These are phyloP conservation scores for Trichomalopsis sarcophagae DNA, from an alignment of 1,140 invertebrate species.

Conservation along the genomic window DNA sequence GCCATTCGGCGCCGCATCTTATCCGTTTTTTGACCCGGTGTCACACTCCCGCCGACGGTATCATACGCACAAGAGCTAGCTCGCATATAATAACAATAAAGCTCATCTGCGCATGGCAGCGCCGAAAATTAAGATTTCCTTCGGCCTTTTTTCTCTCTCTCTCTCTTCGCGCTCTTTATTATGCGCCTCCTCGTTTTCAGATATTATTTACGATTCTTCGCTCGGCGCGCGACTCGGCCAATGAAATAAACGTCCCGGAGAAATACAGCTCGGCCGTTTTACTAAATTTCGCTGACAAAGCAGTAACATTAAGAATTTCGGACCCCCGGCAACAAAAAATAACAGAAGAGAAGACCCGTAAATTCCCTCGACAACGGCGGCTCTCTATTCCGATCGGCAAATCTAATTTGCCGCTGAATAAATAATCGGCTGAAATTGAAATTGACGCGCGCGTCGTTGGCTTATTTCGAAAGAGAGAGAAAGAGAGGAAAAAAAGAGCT, in stretches of 20 bases:
- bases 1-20: not conserved
- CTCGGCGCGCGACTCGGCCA: conserved; percentile 1
- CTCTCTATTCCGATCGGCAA: not conserved
- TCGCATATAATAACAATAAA: not conserved
- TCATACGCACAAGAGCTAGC: not conserved
- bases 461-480: not conserved
- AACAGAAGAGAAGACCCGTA: not conserved
- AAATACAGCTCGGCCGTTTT: conserved; percentile 17
- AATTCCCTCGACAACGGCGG: not conserved
- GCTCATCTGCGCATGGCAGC: not conserved
- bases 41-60: not conserved
- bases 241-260: not conserved
- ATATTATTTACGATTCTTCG: conserved; percentile 22
- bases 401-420: conserved; percentile 22
- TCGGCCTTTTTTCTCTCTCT: not conserved
- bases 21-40: not conserved
- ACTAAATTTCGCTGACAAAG: conserved; percentile 21
- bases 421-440: conserved; percentile 9
- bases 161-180: not conserved
- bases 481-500: not conserved
- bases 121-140: conserved; percentile 31
- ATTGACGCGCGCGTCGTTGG: not conserved
- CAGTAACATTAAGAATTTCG: conserved; percentile 6
- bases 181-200: conserved; percentile 18
- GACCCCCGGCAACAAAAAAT: not conserved